These are phyloP conservation scores for Iselma pallidipennis DNA, from an alignment of 2,888 invertebrate genomes.

Conservation along the genomic window DNA sequence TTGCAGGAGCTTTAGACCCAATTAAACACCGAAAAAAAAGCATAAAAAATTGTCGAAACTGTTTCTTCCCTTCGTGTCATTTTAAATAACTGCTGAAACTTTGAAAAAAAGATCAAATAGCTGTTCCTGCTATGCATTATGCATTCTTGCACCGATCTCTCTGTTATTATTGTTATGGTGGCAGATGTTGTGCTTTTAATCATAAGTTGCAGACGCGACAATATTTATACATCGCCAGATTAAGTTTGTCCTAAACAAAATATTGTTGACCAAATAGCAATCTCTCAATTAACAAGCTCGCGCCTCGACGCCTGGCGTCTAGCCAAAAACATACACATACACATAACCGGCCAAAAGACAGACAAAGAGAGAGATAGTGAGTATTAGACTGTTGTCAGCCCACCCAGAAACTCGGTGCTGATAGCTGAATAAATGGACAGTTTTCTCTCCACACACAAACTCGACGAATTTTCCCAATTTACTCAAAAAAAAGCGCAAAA, in stretches of 20 bases:
- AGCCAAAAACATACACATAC: slow-evolving; percentile 27
- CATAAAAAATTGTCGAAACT: not conserved
- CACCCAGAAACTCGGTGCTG: slow-evolving; percentile 47
- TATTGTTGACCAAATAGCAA: slow-evolving; percentile 51
- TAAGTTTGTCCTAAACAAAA: slow-evolving; percentile 49
- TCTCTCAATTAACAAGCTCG: slow-evolving; percentile 52
- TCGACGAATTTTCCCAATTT: slow-evolving; percentile 46
- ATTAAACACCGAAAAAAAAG: not conserved
- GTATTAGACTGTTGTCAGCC: slow-evolving; percentile 36
- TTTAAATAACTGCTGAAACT: slow-evolving; percentile 1
- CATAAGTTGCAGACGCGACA: slow-evolving; percentile 52
- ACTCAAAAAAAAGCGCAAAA: slow-evolving; percentile 19
- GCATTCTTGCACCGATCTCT: not conserved
- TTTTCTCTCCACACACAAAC: slow-evolving; percentile 41
- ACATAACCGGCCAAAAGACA: no score
- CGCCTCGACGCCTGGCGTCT: slow-evolving; percentile 43
- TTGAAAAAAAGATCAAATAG: not conserved
- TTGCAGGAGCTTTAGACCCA: not conserved
- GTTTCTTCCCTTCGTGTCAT: not conserved
- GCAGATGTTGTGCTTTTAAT: slow-evolving; percentile 43
- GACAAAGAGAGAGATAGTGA: not conserved
- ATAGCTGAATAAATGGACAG: slow-evolving; percentile 51
- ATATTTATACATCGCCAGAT: slow-evolving; percentile 52
- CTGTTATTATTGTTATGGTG: slow-evolving; percentile 2
- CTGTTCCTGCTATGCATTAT: not conserved